Conservation (phyloP, 2,888 invertebrate species). For the Exephanes ischioxanthus region DNA sequence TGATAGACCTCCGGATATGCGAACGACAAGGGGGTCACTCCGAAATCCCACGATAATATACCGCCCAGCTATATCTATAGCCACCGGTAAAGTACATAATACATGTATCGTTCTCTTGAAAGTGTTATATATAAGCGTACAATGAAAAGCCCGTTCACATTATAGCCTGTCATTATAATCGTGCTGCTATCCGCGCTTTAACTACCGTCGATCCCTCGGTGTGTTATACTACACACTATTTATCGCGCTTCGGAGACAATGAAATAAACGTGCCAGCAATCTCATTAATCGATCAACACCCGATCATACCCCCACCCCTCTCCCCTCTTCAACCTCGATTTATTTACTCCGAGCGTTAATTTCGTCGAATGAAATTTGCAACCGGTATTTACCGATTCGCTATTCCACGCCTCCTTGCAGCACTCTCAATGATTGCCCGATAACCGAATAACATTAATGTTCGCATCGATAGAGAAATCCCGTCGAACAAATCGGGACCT, state of each 20-base stretch:
- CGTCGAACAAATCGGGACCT: background rate
- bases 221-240: slow-evolving; percentile 21
- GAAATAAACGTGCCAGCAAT: slow-evolving; percentile 54
- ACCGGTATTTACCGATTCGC: slow-evolving; percentile 34
- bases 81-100: slow-evolving; percentile 1
- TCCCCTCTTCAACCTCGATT: slow-evolving; percentile 4
- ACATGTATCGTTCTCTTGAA: slow-evolving; percentile 8
- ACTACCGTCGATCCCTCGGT: slow-evolving; percentile 27
- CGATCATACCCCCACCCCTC: slow-evolving; percentile 7
- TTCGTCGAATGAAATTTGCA: slow-evolving; percentile 55
- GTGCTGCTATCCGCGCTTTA: slow-evolving; percentile 8
- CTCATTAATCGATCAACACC: slow-evolving; percentile 59
- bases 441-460: slow-evolving; percentile 32
- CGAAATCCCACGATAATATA: slow-evolving; percentile 36
- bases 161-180: slow-evolving; percentile 35
- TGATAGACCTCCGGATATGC: slow-evolving; percentile 12
- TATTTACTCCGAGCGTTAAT: slow-evolving; percentile 64
- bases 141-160: slow-evolving; percentile 38
- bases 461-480: slow-evolving; percentile 18
- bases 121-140: slow-evolving; percentile 26
- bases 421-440: slow-evolving; percentile 37
- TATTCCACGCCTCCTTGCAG: background rate
- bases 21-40: slow-evolving; percentile 26
- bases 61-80: background rate
- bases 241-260: slow-evolving; percentile 43